A percentile compares a stretch with the other conserved stretches of the same genome.
Evolutionary conservation across 2,888 invertebrate species (phyloP).

Genomic region (Candidula unifasciata): DNA sequence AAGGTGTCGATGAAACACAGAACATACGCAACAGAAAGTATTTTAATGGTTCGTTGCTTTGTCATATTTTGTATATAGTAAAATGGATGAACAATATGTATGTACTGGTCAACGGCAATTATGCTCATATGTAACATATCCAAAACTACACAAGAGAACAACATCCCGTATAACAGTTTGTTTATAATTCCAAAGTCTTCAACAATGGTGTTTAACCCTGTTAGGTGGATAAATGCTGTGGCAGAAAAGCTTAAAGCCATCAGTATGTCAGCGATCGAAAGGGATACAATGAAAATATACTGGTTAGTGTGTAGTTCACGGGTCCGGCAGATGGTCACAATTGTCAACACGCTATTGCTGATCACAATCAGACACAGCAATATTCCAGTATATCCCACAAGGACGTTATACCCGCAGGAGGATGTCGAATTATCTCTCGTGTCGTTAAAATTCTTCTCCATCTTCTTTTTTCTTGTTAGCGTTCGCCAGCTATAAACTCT

Average conservation of each 20-base stretch:
- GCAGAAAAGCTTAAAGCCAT: background rate
- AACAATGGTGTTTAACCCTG: background rate
- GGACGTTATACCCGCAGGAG: too few relatives aligned
- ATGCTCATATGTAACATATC: background rate
- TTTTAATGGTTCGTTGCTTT: background rate
- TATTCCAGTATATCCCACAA: too few relatives aligned
- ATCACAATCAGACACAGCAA: background rate
- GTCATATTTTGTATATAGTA: background rate
- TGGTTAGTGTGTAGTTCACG: background rate
- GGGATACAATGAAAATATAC: background rate
- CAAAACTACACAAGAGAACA: background rate
- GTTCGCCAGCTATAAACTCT: too few relatives aligned
- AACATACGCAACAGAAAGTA: background rate
- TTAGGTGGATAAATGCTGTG: background rate
- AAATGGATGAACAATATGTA: slow-evolving; percentile 6
- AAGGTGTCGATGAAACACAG: background rate
- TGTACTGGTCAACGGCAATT: slow-evolving; percentile 22
- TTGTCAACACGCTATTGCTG: background rate
- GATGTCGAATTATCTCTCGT: too few relatives aligned
- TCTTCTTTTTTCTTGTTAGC: too few relatives aligned
- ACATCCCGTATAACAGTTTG: background rate
- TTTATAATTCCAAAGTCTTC: background rate
- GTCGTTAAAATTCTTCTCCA: too few relatives aligned
- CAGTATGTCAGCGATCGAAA: background rate
- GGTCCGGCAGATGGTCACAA: background rate